Evolutionary conservation across 2,888 invertebrate species (phyloP).

Genomic region (Plagodis pulveraria): DNA sequence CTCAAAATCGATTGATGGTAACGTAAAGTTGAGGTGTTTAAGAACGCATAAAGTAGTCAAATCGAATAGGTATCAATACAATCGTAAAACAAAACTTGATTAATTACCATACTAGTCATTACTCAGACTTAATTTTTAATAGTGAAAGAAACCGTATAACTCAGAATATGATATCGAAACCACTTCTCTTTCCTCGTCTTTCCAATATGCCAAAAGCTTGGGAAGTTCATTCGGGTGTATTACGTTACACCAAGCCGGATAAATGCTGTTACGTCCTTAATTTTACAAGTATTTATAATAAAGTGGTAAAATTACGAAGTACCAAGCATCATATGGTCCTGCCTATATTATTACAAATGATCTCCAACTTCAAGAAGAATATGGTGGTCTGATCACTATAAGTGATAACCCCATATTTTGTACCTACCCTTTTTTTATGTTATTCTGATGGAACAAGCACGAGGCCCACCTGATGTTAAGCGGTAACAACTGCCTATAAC

Average conservation of each 20-base stretch:
- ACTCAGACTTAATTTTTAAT: slow-evolving; percentile 16
- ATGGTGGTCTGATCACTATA: no score
- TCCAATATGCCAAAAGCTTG: slow-evolving; percentile 52
- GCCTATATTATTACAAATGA: no score
- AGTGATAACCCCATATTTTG: no score
- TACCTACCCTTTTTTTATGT: no score
- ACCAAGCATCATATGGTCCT: no score
- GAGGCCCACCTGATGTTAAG: no score
- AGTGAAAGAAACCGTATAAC: slow-evolving; percentile 58
- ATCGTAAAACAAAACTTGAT: slow-evolving; percentile 65
- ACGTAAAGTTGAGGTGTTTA: slow-evolving; percentile 32
- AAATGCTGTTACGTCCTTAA: slow-evolving; percentile 46
- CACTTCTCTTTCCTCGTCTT: slow-evolving; percentile 55
- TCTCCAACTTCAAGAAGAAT: no score
- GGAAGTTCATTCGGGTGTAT: slow-evolving; percentile 45
- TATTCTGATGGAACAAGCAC: no score
- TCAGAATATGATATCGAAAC: slow-evolving; percentile 54
- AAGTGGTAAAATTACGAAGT: no score
- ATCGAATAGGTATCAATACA: slow-evolving; percentile 67
- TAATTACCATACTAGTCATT: no score
- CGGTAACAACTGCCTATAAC: no score
- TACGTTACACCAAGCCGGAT: slow-evolving; percentile 62
- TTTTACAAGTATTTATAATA: no score
- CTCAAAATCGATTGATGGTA: slow-evolving; percentile 3
- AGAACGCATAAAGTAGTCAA: slow-evolving; percentile 27